phyloP scores from a whole-genome alignment of 2,113 vertebrate species.

The Rutilus rutilus region DNA sequence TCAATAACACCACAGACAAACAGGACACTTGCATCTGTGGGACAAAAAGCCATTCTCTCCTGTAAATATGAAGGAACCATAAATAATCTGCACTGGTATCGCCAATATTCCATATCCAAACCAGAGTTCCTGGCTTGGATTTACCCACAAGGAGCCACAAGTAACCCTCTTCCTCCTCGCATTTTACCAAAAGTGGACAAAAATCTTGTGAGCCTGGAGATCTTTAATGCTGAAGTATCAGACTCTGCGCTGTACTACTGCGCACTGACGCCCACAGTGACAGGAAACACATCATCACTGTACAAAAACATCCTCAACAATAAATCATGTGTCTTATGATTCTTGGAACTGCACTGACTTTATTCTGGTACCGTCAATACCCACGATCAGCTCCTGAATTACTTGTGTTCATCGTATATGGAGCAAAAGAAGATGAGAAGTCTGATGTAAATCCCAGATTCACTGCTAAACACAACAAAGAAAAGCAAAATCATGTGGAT shows the following conservation, averaged over 20 bases:
- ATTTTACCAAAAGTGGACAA: not conserved
- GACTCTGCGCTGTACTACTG: conserved; percentile 40
- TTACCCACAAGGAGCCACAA: not conserved
- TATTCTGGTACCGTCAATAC: conserved; percentile 41
- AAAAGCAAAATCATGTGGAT: not conserved
- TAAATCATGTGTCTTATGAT: not conserved
- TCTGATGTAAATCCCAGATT: conserved; percentile 19
- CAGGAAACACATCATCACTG: not conserved
- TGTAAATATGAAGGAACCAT: conserved; percentile 1
- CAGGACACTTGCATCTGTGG: not conserved
- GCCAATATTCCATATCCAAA: not conserved
- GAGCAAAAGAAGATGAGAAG: not conserved
- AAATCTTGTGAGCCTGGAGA: not conserved
- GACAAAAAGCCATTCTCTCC: not conserved
- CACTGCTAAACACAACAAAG: conserved; percentile 6
- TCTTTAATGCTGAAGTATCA: conserved; percentile 3
- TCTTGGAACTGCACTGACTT: not conserved
- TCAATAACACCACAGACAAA: not conserved
- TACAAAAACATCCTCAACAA: not conserved
- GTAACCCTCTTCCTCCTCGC: not conserved
- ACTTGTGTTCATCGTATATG: not conserved
- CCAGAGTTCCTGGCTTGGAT: conserved; percentile 19
- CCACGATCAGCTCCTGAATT: conserved; percentile 35
- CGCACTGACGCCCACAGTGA: conserved; percentile 20
- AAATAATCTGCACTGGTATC: conserved; percentile 29